These are phyloP conservation scores for Allobates femoralis DNA, from an alignment of 2,797 vertebrate species.

Conservation along the genomic window DNA sequence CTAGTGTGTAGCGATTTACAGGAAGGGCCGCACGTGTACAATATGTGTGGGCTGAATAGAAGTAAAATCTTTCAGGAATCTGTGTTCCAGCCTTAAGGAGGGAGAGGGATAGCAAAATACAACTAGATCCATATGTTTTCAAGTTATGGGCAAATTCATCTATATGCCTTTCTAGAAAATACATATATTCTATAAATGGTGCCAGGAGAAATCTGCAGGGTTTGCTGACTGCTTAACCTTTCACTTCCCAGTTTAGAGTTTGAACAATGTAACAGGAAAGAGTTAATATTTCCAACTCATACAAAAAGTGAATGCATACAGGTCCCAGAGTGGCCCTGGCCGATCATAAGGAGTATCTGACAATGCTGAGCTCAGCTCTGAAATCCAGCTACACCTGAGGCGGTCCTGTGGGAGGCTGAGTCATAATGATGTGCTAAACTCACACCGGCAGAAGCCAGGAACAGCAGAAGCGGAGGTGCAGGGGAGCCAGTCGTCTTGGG, in stretches of 20 bases:
- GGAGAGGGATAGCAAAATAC: background rate
- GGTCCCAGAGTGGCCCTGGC: constrained; percentile 51
- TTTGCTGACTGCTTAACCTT: background rate
- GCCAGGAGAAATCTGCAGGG: background rate
- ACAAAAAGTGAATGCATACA: constrained; percentile 32
- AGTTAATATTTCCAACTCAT: constrained; percentile 51
- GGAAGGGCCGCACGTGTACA: background rate
- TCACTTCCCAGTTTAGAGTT: background rate
- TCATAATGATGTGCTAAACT: constrained; percentile 64
- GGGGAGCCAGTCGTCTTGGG: constrained; percentile 51
- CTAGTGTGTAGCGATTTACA: background rate
- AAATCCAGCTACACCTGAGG: constrained; percentile 62
- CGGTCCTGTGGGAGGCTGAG: constrained; percentile 59
- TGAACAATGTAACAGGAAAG: background rate
- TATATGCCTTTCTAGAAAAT: background rate
- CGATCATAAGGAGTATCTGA: constrained; percentile 61
- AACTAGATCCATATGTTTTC: constrained; percentile 1
- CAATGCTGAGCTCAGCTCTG: constrained; percentile 63
- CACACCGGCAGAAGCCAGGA: constrained; percentile 58
- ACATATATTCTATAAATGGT: background rate
- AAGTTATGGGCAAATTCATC: background rate
- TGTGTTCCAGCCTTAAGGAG: background rate
- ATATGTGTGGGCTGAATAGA: constrained; percentile 13
- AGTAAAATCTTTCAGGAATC: background rate
- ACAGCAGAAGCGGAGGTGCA: constrained; percentile 46